Evolutionary conservation across 2,888 invertebrate species (phyloP).

Genomic region (Drosophila subquinaria): DNA sequence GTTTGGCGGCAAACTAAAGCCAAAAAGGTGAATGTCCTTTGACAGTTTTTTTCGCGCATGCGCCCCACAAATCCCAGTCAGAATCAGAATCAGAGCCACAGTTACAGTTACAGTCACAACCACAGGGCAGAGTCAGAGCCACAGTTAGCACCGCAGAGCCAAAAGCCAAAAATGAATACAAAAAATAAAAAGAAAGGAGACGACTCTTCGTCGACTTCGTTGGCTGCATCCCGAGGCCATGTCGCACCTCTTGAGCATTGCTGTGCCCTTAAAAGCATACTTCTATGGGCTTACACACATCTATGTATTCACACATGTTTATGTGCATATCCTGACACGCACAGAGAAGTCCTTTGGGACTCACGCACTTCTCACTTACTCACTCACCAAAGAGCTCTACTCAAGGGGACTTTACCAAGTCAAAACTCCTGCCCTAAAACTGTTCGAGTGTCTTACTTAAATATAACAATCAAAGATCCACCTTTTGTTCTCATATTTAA

Average conservation of each 20-base stretch:
- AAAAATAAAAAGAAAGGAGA: not conserved
- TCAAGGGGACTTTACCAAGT: not conserved
- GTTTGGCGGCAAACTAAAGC: conserved; percentile 73
- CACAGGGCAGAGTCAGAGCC: conserved; percentile 20
- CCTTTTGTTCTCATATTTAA: too few species aligned
- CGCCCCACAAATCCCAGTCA: conserved; percentile 41
- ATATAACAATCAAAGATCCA: not conserved
- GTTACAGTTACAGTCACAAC: conserved; percentile 5
- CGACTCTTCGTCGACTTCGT: conserved; percentile 17
- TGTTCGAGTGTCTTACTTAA: not conserved
- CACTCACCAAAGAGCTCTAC: not conserved
- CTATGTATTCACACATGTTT: not conserved
- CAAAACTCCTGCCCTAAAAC: not conserved
- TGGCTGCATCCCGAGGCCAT: conserved; percentile 35
- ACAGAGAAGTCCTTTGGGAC: conserved; percentile 20
- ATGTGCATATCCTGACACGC: conserved; percentile 23
- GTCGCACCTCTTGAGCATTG: conserved; percentile 44
- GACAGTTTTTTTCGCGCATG: conserved; percentile 60
- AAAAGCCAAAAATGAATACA: not conserved
- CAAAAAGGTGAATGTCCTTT: conserved; percentile 76
- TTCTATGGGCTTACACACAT: not conserved
- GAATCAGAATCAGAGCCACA: not conserved
- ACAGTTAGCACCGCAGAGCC: conserved; percentile 1
- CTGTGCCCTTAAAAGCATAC: conserved; percentile 17
- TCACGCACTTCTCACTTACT: conserved; percentile 1